phyloP scores from a whole-genome alignment of 1,140 invertebrate species.

The Lordiphosa stackelbergi region DNA sequence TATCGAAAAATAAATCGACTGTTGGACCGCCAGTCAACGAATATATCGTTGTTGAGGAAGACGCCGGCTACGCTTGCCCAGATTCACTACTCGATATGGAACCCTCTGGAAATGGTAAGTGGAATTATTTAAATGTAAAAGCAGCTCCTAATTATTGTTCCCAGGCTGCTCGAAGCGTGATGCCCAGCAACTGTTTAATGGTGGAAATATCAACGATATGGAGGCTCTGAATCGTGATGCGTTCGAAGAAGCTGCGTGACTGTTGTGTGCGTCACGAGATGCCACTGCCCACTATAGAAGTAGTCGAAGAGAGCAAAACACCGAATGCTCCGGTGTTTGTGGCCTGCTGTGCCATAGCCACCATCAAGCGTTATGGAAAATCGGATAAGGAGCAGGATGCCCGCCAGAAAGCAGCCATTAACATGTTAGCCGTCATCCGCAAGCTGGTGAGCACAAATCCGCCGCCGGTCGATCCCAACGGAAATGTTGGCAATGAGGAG shows the following conservation, averaged over 20 bases:
- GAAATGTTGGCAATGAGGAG: slow-evolving; percentile 37
- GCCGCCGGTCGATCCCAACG: too few relatives aligned
- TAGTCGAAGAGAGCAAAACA: slow-evolving; percentile 63
- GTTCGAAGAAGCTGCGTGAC: slow-evolving; percentile 59
- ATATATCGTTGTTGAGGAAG: slow-evolving; percentile 51
- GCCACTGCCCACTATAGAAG: slow-evolving; percentile 63
- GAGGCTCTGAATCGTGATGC: slow-evolving; percentile 59
- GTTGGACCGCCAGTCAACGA: slow-evolving; percentile 43
- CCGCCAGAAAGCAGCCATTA: slow-evolving; percentile 64
- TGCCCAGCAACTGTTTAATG: slow-evolving; percentile 62
- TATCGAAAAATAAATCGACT: too few relatives aligned
- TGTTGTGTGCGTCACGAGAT: slow-evolving; percentile 66
- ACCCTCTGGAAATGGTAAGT: slow-evolving; percentile 51
- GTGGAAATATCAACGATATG: slow-evolving; percentile 3
- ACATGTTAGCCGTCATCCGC: slow-evolving; percentile 53
- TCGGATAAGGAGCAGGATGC: slow-evolving; percentile 74
- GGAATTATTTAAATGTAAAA: background rate
- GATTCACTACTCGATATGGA: slow-evolving; percentile 41
- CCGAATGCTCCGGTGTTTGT: slow-evolving; percentile 69
- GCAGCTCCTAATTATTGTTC: background rate
- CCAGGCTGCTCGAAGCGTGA: slow-evolving; percentile 66
- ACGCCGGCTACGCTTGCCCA: slow-evolving; percentile 55
- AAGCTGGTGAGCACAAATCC: slow-evolving; percentile 29
- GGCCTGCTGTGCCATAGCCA: slow-evolving; percentile 59
- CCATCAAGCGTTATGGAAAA: slow-evolving; percentile 65